Percentiles rank a stretch among this genome's conserved stretches.
Conservation (phyloP, 1,140 invertebrate genomes). For the Calycopis cecrops region DNA sequence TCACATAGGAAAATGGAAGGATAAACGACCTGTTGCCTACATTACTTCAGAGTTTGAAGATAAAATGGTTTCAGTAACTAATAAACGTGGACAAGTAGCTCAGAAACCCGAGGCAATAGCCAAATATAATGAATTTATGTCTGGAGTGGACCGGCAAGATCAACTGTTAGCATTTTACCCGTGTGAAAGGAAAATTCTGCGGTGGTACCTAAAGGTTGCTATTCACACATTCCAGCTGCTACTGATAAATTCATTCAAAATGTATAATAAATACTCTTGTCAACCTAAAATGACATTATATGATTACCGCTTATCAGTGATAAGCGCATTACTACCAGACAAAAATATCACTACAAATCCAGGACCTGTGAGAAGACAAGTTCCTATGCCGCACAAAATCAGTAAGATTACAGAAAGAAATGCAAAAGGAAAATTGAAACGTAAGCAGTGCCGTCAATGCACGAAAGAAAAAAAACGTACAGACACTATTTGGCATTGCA, state of each 20-base stretch:
- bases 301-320: not conserved
- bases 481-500: not conserved
- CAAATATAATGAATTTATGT: constrained; percentile 42
- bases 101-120: constrained; percentile 33
- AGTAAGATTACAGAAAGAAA: not conserved
- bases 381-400: not conserved
- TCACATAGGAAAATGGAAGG: constrained; percentile 42
- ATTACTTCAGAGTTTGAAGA: constrained; percentile 30
- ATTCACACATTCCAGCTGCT: constrained; percentile 22
- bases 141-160: constrained; percentile 38
- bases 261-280: not conserved
- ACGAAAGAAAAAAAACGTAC: constrained; percentile 11
- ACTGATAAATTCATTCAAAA: not conserved
- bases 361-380: not conserved
- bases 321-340: not conserved
- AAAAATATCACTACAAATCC: not conserved
- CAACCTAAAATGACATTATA: not conserved
- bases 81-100: constrained; percentile 27
- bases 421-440: not conserved
- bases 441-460: constrained; percentile 1
- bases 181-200: constrained; percentile 37
- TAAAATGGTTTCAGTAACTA: constrained; percentile 23
- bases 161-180: constrained; percentile 40
- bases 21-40: constrained; percentile 30
- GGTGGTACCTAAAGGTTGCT: constrained; percentile 37